Percentiles rank a stretch among this genome's conserved stretches.
Evolutionary conservation across 2,797 vertebrate genomes (phyloP).

Genomic region (Forpus xanthops): DNA sequence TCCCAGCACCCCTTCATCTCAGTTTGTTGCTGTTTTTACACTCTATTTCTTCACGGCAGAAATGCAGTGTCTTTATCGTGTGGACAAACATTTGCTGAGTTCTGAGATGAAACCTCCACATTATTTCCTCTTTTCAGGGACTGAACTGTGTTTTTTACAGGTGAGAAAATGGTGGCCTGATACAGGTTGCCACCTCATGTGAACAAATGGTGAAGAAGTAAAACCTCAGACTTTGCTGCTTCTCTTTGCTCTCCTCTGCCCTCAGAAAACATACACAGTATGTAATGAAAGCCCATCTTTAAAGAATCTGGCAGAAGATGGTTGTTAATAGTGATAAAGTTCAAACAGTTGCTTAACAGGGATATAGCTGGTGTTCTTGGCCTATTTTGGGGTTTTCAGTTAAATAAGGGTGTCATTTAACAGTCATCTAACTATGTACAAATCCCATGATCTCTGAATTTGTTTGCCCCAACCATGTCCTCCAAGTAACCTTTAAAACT

Average conservation of each 20-base stretch:
- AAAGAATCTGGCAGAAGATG: background rate
- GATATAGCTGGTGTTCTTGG: background rate
- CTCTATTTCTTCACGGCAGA: background rate
- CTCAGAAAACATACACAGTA: background rate
- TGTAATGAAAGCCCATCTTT: background rate
- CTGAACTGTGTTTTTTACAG: background rate
- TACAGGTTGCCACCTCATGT: background rate
- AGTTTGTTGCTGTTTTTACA: conserved; percentile 12
- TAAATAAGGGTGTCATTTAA: background rate
- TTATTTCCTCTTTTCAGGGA: background rate
- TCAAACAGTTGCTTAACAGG: background rate
- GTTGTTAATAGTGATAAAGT: background rate
- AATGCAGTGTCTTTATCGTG: background rate
- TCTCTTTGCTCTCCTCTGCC: background rate
- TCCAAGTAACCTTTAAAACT: background rate
- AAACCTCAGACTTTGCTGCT: background rate
- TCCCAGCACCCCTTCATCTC: background rate
- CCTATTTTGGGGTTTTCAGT: background rate
- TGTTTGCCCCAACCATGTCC: background rate
- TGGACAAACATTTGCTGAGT: background rate
- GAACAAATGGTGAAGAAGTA: background rate
- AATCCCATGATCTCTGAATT: background rate
- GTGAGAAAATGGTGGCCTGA: background rate
- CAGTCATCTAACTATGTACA: background rate
- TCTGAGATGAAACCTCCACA: background rate